Evolutionary conservation across 35 echinoderm and acorn worm genomes (phyloP), one percentile per base, ranked within the genome.

Genomic region (Apostichopus californicus): DNA sequence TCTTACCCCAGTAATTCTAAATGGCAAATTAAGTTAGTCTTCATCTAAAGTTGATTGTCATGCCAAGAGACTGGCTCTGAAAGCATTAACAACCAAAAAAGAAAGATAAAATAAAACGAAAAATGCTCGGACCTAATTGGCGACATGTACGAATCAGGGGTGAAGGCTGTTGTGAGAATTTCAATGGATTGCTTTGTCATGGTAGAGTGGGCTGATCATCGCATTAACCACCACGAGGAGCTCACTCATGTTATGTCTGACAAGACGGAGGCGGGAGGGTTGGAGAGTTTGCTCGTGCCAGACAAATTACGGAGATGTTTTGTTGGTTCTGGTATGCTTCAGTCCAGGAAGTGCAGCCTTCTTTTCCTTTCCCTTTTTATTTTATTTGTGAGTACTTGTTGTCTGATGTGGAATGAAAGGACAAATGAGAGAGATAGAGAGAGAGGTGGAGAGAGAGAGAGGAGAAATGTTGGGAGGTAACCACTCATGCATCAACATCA

Each of bases 11-110:
- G 64, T 68, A 68, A 68, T 68, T 68, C 64, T 68, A 9, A 68
- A 68, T 68, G 64, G 64, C 64, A 68, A 68, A 68, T 68, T 18
- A 68, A 68, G 64, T 68, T 68, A 68, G 64, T 68, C 64, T 68
- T 68, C 11, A 68, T 68, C 64, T 14, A 18, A 68, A 68, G 64
- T 68, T 68, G 64, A 68, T 68, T 68, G 64, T 14, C 64, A 68
- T 18, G 11, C 64, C 18, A 18, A 18, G 64, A 68, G 64, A 46
- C 6, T 68, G 9, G 11, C 18, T 14, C 64, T 68, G 64, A 68
- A 68, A 68, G 64, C 64, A 68, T 68, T 68, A 68, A 68, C 0
- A 68, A 46, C n/a, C n/a, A 46, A 46, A 46, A 46, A 28, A 28
- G 26, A 28, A 46, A 46, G 34, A 46, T 46, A 46, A 46, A 46